phyloP scores from a whole-genome alignment of 2,888 invertebrate species.

The Scaptomyza reducta region DNA sequence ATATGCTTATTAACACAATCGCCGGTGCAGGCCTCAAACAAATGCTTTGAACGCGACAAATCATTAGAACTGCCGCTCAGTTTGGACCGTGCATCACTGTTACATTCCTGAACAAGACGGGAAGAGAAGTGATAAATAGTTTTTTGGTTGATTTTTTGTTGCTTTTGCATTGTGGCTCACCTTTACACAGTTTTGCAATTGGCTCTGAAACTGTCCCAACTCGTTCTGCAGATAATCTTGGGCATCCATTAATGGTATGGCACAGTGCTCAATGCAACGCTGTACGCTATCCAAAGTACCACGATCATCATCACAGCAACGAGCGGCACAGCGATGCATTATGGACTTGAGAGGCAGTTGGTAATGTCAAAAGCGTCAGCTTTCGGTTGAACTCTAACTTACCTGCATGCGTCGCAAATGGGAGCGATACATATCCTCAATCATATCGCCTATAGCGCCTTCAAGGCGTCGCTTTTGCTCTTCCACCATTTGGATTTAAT shows the following conservation, averaged over 20 bases:
- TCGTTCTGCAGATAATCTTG: conserved; percentile 80
- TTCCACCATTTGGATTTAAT: conserved; percentile 65
- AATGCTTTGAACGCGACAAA: conserved; percentile 65
- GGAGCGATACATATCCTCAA: conserved; percentile 76
- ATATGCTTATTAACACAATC: conserved; percentile 79
- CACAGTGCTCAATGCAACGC: conserved; percentile 79
- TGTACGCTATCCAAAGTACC: conserved; percentile 77
- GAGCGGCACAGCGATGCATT: conserved; percentile 79
- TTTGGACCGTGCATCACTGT: conserved; percentile 59
- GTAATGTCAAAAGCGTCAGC: neutral
- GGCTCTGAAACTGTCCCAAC: conserved; percentile 74
- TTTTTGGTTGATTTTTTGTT: neutral
- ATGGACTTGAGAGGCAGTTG: conserved; percentile 32
- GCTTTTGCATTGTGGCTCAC: conserved; percentile 43
- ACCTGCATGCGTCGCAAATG: conserved; percentile 80
- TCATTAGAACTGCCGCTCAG: conserved; percentile 63
- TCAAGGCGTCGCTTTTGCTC: conserved; percentile 76
- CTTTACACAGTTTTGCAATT: conserved; percentile 75
- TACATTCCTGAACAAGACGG: conserved; percentile 67
- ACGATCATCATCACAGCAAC: conserved; percentile 72
- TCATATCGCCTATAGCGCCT: conserved; percentile 75
- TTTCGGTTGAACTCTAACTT: conserved; percentile 5
- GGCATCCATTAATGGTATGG: conserved; percentile 73
- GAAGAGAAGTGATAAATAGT: neutral
- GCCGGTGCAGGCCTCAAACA: conserved; percentile 76